These are phyloP conservation scores for Brachionus plicatilis DNA, from an alignment of 1,140 invertebrate species.

Conservation along the genomic window DNA sequence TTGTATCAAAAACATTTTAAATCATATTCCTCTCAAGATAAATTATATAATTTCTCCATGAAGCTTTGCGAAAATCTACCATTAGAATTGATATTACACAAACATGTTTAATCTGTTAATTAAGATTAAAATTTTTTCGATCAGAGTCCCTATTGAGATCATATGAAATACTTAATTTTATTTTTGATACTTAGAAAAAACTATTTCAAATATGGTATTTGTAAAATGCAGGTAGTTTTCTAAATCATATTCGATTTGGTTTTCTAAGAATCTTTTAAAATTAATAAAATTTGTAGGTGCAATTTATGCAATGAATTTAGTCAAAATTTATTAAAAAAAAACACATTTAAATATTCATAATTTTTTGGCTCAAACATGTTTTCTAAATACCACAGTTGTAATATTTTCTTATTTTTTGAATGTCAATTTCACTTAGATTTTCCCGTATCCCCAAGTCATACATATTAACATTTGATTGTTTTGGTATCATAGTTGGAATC, in stretches of 20 bases:
- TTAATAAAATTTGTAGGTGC: background rate
- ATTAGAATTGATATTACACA: background rate
- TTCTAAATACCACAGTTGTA: background rate
- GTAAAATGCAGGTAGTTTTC: background rate
- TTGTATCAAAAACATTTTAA: background rate
- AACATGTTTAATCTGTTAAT: background rate
- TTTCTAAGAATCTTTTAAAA: background rate
- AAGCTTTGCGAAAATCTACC: background rate
- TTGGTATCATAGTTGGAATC: constrained; percentile 19
- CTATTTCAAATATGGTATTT: background rate
- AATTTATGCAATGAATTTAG: background rate
- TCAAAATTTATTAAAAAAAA: background rate
- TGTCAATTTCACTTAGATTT: constrained; percentile 12
- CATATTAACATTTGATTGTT: constrained; percentile 4
- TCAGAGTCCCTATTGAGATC: background rate
- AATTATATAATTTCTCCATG: background rate
- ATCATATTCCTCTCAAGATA: background rate
- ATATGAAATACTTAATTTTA: background rate
- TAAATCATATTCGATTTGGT: background rate
- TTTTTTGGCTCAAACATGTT: background rate
- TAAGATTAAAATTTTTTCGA: background rate
- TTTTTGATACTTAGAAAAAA: background rate
- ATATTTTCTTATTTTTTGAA: constrained; percentile 25
- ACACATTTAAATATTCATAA: background rate
- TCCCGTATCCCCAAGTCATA: background rate